phyloP scores from a whole-genome alignment of 2,888 invertebrate genomes.

The Spodoptera littoralis region DNA sequence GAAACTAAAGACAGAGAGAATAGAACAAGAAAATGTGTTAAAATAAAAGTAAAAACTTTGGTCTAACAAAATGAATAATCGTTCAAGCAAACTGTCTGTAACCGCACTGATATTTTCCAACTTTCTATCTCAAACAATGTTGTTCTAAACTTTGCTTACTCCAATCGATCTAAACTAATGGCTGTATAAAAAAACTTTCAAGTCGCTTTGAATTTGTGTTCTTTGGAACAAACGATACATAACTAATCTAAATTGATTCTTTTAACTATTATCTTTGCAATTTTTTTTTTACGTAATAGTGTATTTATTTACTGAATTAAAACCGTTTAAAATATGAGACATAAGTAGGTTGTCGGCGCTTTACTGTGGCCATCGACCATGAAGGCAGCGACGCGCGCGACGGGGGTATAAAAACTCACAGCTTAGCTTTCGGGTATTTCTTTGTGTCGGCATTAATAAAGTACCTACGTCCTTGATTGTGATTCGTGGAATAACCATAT shows the following conservation, averaged over 20 bases:
- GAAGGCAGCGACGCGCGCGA: too few species aligned
- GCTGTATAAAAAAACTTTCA: conserved; percentile 46
- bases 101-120: conserved; percentile 42
- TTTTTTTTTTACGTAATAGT: too few species aligned
- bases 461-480: too few species aligned
- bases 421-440: too few species aligned
- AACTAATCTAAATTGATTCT: conserved; percentile 14
- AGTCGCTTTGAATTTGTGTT: conserved; percentile 42
- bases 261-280: conserved; percentile 22
- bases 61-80: conserved; percentile 26
- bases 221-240: conserved; percentile 45
- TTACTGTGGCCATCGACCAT: too few species aligned
- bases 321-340: too few species aligned
- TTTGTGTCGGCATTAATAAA: too few species aligned
- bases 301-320: too few species aligned
- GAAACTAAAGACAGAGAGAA: too few species aligned
- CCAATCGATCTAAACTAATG: conserved; percentile 52
- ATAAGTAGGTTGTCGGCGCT: too few species aligned
- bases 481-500: too few species aligned
- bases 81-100: conserved; percentile 14
- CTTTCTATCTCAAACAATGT: conserved; percentile 40
- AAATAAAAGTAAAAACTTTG: not conserved
- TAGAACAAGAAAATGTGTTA: not conserved
- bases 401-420: too few species aligned
- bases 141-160: conserved; percentile 42